Evolutionary conservation across 2,113 vertebrate genomes (phyloP).

Genomic region (Elaphurus davidianus): DNA sequence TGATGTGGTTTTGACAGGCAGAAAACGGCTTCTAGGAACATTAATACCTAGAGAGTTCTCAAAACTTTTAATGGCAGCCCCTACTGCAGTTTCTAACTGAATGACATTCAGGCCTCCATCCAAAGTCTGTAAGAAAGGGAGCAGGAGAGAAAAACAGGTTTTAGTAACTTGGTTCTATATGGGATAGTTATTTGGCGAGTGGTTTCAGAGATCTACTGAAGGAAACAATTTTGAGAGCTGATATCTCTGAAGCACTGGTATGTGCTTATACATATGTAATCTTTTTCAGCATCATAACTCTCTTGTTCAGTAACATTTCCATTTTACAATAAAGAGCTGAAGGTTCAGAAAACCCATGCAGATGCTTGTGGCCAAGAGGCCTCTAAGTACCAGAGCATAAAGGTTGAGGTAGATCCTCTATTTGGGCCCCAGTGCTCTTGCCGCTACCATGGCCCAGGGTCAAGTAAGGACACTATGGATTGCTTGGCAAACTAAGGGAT

Average conservation of each 20-base stretch:
- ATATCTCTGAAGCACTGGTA: neutral
- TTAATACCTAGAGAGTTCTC: conserved; percentile 98
- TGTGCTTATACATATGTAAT: neutral
- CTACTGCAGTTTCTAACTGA: conserved; percentile 98
- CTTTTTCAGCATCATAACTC: neutral
- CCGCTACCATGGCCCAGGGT: neutral
- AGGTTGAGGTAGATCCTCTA: neutral
- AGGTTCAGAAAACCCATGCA: neutral
- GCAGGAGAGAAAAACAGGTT: accelerated
- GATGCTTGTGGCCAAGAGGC: neutral
- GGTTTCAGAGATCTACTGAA: conserved; percentile 17
- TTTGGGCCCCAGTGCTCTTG: neutral
- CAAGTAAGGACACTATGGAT: neutral
- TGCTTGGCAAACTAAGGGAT: neutral
- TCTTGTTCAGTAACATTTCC: neutral
- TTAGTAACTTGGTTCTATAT: conserved; percentile 12
- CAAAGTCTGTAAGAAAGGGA: conserved; percentile 86
- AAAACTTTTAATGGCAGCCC: conserved; percentile 97
- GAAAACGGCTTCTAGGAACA: conserved; percentile 97
- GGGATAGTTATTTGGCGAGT: neutral
- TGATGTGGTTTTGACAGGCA: conserved; percentile 98
- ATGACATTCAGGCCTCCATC: conserved; percentile 97
- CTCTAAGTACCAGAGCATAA: neutral
- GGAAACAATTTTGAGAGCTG: conserved; percentile 3
- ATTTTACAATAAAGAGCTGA: neutral